phyloP scores from a whole-genome alignment of 2,888 invertebrate species.

The Sicus ferrugineus region DNA sequence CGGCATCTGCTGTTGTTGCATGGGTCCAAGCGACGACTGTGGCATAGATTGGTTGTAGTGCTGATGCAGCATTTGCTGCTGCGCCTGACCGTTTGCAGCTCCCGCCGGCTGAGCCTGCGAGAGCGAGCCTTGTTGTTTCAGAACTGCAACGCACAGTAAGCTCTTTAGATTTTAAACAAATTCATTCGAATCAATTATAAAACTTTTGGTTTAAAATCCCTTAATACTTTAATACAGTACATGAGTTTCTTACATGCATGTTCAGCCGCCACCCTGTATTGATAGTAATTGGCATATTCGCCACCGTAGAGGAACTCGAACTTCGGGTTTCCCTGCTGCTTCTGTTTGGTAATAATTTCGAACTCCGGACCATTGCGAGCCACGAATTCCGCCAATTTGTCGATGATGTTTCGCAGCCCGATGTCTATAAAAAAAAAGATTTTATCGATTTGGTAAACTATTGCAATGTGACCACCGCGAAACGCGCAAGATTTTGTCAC shows the following conservation, averaged over 20 bases:
- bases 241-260: constrained; percentile 80
- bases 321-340: constrained; percentile 97
- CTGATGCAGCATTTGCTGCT: constrained; percentile 46
- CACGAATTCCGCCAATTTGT: constrained; percentile 98
- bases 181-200: constrained; percentile 12
- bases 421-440: constrained; percentile 70
- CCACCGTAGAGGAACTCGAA: constrained; percentile 97
- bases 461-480: not conserved
- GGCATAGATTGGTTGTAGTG: constrained; percentile 46
- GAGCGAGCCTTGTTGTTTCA: constrained; percentile 74
- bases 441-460: not conserved
- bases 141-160: constrained; percentile 71
- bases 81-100: constrained; percentile 47
- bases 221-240: not conserved
- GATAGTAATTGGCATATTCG: constrained; percentile 95
- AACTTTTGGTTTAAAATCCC: not conserved
- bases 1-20: constrained; percentile 40
- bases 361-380: constrained; percentile 99
- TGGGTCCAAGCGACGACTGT: constrained; percentile 43
- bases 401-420: constrained; percentile 95
- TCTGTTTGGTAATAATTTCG: constrained; percentile 98
- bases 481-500: not conserved
- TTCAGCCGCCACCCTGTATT: constrained; percentile 93
- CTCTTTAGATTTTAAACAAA: constrained; percentile 36
- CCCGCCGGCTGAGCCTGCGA: constrained; percentile 58